Percentiles rank a stretch among this genome's conserved stretches.
Conservation (phyloP, 2,113 vertebrate species). For the Aleadryas rufinucha region DNA sequence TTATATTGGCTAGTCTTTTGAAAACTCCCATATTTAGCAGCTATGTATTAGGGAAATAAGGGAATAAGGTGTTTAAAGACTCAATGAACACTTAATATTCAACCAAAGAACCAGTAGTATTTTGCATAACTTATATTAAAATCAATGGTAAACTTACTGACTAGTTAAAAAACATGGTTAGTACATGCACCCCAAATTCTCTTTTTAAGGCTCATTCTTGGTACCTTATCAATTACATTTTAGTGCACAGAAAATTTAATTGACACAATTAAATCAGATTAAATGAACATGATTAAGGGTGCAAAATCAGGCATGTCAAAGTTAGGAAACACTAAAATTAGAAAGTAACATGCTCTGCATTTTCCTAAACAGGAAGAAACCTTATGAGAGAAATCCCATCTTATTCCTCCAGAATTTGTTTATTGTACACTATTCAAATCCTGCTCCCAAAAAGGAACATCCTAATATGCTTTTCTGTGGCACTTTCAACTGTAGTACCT, state of each 20-base stretch:
- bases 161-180: not conserved
- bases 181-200: not conserved
- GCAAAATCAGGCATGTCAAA: slow-evolving; percentile 7
- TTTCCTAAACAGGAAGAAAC: not conserved
- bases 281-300: slow-evolving; percentile 7
- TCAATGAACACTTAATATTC: not conserved
- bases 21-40: not conserved
- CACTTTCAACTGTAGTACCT: not conserved
- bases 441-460: not conserved
- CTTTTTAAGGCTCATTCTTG: not conserved
- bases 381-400: not conserved
- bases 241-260: not conserved
- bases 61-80: not conserved
- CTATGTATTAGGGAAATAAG: not conserved
- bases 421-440: not conserved
- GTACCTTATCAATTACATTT: not conserved
- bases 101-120: not conserved
- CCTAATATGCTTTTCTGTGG: not conserved
- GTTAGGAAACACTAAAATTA: slow-evolving; percentile 15
- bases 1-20: not conserved
- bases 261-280: slow-evolving; percentile 28
- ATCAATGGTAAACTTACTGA: not conserved
- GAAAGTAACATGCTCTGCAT: not conserved
- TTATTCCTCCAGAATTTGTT: not conserved
- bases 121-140: not conserved